phyloP scores from a whole-genome alignment of 2,113 vertebrate genomes.

The Morone saxatilis region DNA sequence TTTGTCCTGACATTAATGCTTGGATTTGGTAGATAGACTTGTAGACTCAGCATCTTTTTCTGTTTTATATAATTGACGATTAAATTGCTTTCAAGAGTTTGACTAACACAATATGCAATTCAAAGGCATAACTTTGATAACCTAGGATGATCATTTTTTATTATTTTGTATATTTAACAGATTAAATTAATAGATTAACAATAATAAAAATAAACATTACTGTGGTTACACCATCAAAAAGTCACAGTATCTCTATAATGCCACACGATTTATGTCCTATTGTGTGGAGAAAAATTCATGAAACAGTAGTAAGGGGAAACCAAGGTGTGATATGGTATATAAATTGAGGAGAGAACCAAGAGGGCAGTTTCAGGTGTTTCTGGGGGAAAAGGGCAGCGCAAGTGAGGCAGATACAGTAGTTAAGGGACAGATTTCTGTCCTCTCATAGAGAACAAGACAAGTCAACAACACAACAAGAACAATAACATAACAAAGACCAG shows the following conservation, averaged over 20 bases:
- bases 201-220: background rate
- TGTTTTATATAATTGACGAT: background rate
- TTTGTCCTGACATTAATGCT: background rate
- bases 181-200: background rate
- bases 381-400: background rate
- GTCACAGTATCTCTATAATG: background rate
- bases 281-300: background rate
- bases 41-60: background rate
- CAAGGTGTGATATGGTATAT: background rate
- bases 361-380: constrained; percentile 10
- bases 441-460: constrained; percentile 63
- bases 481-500: constrained; percentile 72
- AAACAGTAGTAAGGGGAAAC: background rate
- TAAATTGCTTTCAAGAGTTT: background rate
- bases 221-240: background rate
- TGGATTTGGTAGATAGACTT: background rate
- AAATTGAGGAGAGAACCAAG: background rate
- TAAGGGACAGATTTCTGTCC: constrained; percentile 43
- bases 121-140: background rate
- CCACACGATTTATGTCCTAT: background rate
- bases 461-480: constrained; percentile 66
- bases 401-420: constrained; percentile 16
- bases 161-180: background rate
- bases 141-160: background rate
- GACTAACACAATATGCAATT: background rate